Evolutionary conservation across 1,140 invertebrate genomes (phyloP), one percentile per base, ranked within the genome.

Genomic region (Scaptomyza pallida): DNA sequence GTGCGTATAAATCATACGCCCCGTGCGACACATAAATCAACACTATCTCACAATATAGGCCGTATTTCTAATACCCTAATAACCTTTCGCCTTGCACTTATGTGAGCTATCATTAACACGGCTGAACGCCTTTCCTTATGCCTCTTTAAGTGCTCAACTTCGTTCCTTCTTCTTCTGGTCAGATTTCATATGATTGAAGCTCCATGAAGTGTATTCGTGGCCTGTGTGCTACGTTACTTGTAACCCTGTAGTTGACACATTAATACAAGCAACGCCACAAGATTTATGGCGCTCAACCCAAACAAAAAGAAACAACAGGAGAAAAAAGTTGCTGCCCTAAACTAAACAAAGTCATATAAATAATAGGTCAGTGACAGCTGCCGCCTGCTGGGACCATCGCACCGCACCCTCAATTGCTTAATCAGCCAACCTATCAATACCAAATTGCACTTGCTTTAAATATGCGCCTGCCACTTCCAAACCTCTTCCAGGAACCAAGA

Each of bases 371-470:
- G 68, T 50, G 63, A 59, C 79, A 83, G 76, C 80, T 83, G 79
- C 50, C 75, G 67, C 72, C 43, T 35, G 41, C 23, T 47, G 16
- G 9, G 40, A 33, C 40, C 40, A 30, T 1, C 19, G 19, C 19
- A 21, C n/a, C 23, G 10, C 21, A 51, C 30, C 45, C 26, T 30
- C 55, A 71, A 71, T 71, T 64, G 52, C 68, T 65, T 71, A 64
- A 71, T 64, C 68, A 71, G 45, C 72, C 64, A 12, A 45, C 48
- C 81, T 73, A 80, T 85, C 81, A 85, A 85, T 86, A 86, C 35
- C 72, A 86, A 85, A 83, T 80, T 83, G 80, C 75, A 85, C 54
- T 80, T 68, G 72, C 72, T 76, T 73, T 76, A 85, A 83, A 75
- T 78, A 72, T 83, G 67, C 51, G 13, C 15, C 9, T 19, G n/a